Conservation (phyloP, 2,888 invertebrate species). For the Cheilosia pagana region DNA sequence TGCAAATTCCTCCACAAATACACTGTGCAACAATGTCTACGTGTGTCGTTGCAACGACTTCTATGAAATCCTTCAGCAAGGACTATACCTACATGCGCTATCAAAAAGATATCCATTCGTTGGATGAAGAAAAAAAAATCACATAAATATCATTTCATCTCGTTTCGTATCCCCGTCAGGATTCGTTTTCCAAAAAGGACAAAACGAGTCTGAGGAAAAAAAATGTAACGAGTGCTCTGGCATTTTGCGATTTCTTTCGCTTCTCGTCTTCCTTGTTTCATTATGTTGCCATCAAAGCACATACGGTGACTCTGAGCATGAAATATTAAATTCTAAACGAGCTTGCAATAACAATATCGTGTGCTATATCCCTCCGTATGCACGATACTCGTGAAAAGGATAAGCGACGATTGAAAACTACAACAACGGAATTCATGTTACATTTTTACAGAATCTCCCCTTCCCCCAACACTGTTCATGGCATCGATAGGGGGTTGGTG, state of each 20-base stretch:
- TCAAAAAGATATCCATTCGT: constrained; percentile 13
- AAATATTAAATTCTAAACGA: constrained; percentile 58
- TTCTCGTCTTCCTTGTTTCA: constrained; percentile 23
- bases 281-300: constrained; percentile 35
- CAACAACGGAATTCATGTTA: constrained; percentile 35
- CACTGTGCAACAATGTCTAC: no score
- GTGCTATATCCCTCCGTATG: constrained; percentile 1
- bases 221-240: constrained; percentile 39
- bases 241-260: constrained; percentile 17
- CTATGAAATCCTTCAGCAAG: no score
- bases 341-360: constrained; percentile 54
- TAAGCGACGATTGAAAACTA: constrained; percentile 38
- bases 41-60: no score
- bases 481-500: constrained; percentile 1
- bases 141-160: constrained; percentile 34
- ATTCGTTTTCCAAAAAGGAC: constrained; percentile 20
- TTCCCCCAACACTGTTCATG: not conserved
- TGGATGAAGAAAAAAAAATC: not conserved
- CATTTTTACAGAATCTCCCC: not conserved
- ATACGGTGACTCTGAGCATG: constrained; percentile 24
- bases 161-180: constrained; percentile 31
- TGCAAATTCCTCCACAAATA: no score
- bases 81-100: no score
- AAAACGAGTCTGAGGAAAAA: constrained; percentile 18
- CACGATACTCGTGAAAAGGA: constrained; percentile 37